Evolutionary conservation across 1,140 invertebrate species (phyloP), one percentile per base, ranked within the genome.

Genomic region (Bradysia coprophila): DNA sequence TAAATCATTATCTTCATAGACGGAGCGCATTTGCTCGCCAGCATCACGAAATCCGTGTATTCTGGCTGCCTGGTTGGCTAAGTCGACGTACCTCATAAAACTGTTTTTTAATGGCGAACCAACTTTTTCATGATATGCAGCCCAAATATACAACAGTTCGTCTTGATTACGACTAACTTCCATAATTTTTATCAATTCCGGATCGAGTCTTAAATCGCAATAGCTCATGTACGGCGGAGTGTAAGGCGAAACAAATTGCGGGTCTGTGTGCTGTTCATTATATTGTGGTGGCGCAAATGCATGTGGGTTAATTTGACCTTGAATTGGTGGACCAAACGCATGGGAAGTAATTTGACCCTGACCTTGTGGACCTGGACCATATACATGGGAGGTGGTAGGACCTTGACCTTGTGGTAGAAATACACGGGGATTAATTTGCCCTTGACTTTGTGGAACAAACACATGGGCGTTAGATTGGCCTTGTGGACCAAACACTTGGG

Each of bases 41-140:
- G 77, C 77, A 51, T 90, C 80, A 4, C 64, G 53, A 55, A 78
- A 85, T 22, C 83, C 81, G 51, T 78, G 81, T 21, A 76, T 63
- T 50, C 67, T 66, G 4, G 86, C 75, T 1, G 83, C 86, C 56
- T 82, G 72, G 57, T 91, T 92, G 0, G 76, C 75, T 9, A 90
- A 58, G 46, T 80, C 68, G 0, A 86, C 69, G 50, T 84, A 88
- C 66, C 79, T 68, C 55, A 78, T 69, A 48, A 80, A 92, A 43
- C 77, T 71, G 41, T 76, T 71, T 53, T 73, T 78, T 49, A 89
- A 64, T 21, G 76, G 75, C 13, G 75, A 78, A 2, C 86, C 87
- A 11, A 75, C 69, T 33, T 75, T 72, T 43, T 87, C 78, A 39
- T 84, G 67, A 75, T 85, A 91, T 42, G 75, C 72, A 48, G 68